phyloP scores from a whole-genome alignment of 2,888 invertebrate species.

The Linnaemya vulpina region DNA sequence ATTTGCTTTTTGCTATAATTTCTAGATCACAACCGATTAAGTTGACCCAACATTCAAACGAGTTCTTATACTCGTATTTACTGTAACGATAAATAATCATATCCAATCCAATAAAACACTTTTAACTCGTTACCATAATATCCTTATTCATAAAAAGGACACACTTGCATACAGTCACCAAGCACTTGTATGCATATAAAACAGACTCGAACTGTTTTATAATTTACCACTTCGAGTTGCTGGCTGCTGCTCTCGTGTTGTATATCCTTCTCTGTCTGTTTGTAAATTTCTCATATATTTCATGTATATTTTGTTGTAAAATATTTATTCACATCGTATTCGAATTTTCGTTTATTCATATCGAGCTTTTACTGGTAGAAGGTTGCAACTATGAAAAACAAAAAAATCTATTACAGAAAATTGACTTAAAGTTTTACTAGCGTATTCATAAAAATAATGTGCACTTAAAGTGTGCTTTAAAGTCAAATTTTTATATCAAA shows the following conservation, averaged over 20 bases:
- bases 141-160: constrained; percentile 34
- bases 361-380: not conserved
- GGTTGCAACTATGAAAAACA: too few species aligned
- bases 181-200: constrained; percentile 35
- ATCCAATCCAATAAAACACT: constrained; percentile 62
- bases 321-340: constrained; percentile 10
- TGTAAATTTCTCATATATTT: constrained; percentile 11
- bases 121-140: constrained; percentile 68
- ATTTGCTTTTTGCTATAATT: not conserved
- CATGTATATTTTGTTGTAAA: constrained; percentile 22
- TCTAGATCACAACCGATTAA: constrained; percentile 7
- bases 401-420: too few species aligned
- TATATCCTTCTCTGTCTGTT: constrained; percentile 5
- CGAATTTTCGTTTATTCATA: not conserved
- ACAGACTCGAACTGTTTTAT: constrained; percentile 52
- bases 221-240: constrained; percentile 61
- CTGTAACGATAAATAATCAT: constrained; percentile 68
- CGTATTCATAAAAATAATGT: too few species aligned
- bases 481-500: too few species aligned
- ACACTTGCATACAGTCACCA: not conserved
- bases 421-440: too few species aligned
- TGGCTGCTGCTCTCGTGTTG: constrained; percentile 22
- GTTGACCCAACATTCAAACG: constrained; percentile 24
- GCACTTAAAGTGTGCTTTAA: too few species aligned
- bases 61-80: constrained; percentile 47